A percentile compares a stretch with the other conserved stretches of the same genome.
These are phyloP conservation scores for Bujurquina vittata DNA, from an alignment of 2,113 vertebrate genomes.

Conservation along the genomic window DNA sequence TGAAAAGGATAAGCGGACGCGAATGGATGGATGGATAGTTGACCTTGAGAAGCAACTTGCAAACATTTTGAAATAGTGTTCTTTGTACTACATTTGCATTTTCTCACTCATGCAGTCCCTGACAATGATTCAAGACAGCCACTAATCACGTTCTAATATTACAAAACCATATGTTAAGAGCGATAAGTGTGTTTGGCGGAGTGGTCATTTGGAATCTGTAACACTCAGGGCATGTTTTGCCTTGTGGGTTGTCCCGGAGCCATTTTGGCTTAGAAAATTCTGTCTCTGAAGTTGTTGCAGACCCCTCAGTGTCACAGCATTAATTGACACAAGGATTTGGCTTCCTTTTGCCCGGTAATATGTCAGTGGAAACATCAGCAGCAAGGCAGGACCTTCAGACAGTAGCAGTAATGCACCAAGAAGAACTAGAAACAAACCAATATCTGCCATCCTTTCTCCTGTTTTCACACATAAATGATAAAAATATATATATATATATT, in stretches of 20 bases:
- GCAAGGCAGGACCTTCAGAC: not conserved
- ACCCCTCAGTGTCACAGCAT: slow-evolving; percentile 21
- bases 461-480: slow-evolving; percentile 3
- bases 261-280: slow-evolving; percentile 23
- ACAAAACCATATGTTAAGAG: slow-evolving; percentile 38
- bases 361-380: slow-evolving; percentile 10
- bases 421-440: slow-evolving; percentile 11
- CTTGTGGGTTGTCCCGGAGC: slow-evolving; percentile 33
- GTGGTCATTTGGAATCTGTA: slow-evolving; percentile 43
- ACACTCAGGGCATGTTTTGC: slow-evolving; percentile 34
- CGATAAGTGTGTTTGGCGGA: slow-evolving; percentile 50
- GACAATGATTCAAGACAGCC: slow-evolving; percentile 31
- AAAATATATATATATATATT: too few relatives aligned
- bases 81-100: slow-evolving; percentile 30
- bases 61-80: slow-evolving; percentile 22
- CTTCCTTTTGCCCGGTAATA: slow-evolving; percentile 13
- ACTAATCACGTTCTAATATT: slow-evolving; percentile 51
- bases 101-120: not conserved
- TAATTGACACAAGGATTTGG: slow-evolving; percentile 44
- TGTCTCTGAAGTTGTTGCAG: slow-evolving; percentile 21
- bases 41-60: slow-evolving; percentile 39
- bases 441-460: not conserved
- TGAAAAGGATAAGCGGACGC: too few relatives aligned
- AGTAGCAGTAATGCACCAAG: not conserved
- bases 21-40: too few relatives aligned